Conservation (phyloP, 2,888 invertebrate genomes). For the Zygaena filipendulae region DNA sequence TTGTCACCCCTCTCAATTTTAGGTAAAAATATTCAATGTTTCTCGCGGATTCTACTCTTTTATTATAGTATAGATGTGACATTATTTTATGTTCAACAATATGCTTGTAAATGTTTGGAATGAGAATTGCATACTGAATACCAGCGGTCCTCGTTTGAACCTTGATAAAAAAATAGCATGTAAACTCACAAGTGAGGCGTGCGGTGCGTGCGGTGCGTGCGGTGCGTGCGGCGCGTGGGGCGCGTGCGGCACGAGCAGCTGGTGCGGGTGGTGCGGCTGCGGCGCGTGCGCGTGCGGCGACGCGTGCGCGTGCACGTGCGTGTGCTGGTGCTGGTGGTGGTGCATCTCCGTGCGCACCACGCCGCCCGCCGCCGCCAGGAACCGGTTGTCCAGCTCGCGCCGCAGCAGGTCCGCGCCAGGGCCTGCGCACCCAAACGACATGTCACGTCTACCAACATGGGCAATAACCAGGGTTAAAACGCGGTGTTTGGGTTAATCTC, state of each 20-base stretch:
- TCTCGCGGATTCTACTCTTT: too few species aligned
- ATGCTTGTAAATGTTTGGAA: too few species aligned
- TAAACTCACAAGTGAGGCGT: constrained; percentile 75
- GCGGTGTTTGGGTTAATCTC: too few species aligned
- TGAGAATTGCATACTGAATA: too few species aligned
- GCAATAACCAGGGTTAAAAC: too few species aligned
- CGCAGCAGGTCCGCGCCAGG: constrained; percentile 82
- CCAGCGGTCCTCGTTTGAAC: too few species aligned
- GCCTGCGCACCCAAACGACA: constrained; percentile 47
- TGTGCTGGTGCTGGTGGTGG: constrained; percentile 94
- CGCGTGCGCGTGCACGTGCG: constrained; percentile 89
- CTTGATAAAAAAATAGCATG: too few species aligned
- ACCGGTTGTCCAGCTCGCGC: constrained; percentile 90
- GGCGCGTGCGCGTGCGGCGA: constrained; percentile 75
- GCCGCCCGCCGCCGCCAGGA: constrained; percentile 87
- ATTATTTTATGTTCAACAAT: too few species aligned
- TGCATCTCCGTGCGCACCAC: constrained; percentile 86
- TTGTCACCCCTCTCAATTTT: too few species aligned
- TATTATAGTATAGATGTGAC: too few species aligned
- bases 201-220: constrained; percentile 21
- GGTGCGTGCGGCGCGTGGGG: constrained; percentile 61
- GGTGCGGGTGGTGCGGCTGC: constrained; percentile 58
- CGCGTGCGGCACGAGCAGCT: constrained; percentile 33
- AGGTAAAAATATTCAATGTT: too few species aligned
- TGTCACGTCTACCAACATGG: too few species aligned